phyloP scores from a whole-genome alignment of 2,113 vertebrate species.

The Fregata magnificens region DNA sequence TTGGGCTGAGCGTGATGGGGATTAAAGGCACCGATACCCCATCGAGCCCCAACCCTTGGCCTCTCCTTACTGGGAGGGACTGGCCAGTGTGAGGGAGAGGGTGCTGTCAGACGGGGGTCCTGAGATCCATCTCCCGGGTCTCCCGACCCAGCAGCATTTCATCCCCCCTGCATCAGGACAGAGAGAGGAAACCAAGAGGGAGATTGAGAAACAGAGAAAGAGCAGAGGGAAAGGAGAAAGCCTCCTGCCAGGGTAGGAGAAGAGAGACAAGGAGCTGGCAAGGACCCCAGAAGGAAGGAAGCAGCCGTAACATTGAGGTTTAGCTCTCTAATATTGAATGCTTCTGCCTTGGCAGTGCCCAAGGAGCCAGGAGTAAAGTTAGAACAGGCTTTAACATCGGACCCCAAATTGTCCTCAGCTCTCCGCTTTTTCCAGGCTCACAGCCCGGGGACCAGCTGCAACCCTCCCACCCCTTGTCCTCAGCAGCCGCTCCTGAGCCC shows the following conservation, averaged over 20 bases:
- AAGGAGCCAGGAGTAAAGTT: not conserved
- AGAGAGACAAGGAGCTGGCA: not conserved
- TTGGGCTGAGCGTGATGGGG: rapidly evolving
- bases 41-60: not conserved
- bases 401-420: not conserved
- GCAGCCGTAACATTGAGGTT: not conserved
- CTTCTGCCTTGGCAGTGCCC: not conserved
- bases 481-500: not conserved
- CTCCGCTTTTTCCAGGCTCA: not conserved
- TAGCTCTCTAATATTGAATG: not conserved
- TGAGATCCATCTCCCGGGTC: not conserved
- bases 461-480: not conserved
- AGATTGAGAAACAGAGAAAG: not conserved
- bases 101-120: not conserved
- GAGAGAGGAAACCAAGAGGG: not conserved
- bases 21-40: not conserved
- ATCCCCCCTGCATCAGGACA: not conserved
- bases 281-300: not conserved
- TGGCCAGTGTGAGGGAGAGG: not conserved
- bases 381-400: not conserved
- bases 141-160: not conserved
- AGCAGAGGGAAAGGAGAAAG: not conserved
- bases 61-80: not conserved
- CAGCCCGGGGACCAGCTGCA: not conserved
- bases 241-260: not conserved